phyloP scores from a whole-genome alignment of 2,888 invertebrate species.

The Luperina nickerlii region DNA sequence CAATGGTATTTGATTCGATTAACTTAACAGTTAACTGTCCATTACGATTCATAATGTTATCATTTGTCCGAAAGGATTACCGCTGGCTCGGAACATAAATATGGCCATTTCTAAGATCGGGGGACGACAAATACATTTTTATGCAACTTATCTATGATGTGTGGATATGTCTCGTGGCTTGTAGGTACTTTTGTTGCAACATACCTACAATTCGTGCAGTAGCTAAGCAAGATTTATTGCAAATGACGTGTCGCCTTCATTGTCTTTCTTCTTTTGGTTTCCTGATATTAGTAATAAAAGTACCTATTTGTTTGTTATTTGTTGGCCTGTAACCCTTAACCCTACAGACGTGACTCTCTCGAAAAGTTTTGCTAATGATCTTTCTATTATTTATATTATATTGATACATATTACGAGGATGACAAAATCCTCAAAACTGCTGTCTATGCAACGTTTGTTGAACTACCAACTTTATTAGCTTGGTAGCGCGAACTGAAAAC shows the following conservation, averaged over 20 bases:
- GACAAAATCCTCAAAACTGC: slow-evolving; percentile 1
- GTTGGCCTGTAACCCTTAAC: neutral
- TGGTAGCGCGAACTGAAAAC: neutral
- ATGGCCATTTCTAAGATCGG: no score
- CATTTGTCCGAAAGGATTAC: no score
- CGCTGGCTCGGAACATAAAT: no score
- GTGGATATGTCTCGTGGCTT: neutral
- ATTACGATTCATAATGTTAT: no score
- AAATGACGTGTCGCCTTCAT: slow-evolving; percentile 1
- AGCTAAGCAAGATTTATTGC: slow-evolving; percentile 2
- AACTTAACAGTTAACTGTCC: no score
- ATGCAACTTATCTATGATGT: slow-evolving; percentile 7
- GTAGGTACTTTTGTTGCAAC: neutral
- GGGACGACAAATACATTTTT: neutral
- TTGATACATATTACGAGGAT: no score
- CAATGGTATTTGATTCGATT: no score
- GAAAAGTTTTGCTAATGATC: neutral
- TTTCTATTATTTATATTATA: no score
- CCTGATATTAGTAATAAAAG: neutral
- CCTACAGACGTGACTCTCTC: neutral
- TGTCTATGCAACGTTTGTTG: slow-evolving; percentile 15
- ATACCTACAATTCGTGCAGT: neutral
- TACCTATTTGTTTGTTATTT: neutral
- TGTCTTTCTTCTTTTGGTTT: neutral
- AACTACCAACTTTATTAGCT: slow-evolving; percentile 18